A percentile compares a stretch with the other conserved stretches of the same genome.
These are phyloP conservation scores for Sialis fuliginosa DNA, from an alignment of 2,888 invertebrate species.

Conservation along the genomic window DNA sequence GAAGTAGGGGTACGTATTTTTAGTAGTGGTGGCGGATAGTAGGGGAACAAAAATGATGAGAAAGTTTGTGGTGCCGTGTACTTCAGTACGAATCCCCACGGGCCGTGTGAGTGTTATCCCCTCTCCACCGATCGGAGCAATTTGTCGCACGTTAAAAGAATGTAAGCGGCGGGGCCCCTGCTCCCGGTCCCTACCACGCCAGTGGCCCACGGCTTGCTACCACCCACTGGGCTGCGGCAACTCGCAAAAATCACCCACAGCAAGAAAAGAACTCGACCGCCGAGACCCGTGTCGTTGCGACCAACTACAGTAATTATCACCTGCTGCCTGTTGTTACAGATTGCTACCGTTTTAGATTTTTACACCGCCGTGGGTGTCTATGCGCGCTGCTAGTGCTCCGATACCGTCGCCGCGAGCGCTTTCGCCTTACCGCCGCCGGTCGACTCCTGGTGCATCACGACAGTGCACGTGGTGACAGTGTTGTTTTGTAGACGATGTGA, in stretches of 20 bases:
- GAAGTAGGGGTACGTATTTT: conserved; percentile 28
- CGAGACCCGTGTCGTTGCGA: not conserved
- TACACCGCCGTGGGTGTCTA: not conserved
- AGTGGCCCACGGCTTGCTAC: conserved; percentile 31
- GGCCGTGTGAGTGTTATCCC: conserved; percentile 4
- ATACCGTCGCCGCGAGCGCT: not conserved
- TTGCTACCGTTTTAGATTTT: conserved; percentile 3
- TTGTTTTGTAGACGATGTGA: not conserved
- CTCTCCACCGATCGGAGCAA: conserved; percentile 4
- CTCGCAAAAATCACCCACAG: conserved; percentile 27
- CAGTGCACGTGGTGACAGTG: not conserved
- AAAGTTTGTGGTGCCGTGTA: not conserved
- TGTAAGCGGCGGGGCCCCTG: conserved; percentile 6
- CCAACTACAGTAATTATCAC: conserved; percentile 26
- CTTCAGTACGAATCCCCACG: conserved; percentile 15
- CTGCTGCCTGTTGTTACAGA: conserved; percentile 20
- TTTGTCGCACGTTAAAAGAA: conserved; percentile 1
- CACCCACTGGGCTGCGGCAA: conserved; percentile 34
- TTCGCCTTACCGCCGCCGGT: not conserved
- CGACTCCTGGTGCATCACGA: not conserved
- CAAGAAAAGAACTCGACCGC: conserved; percentile 32
- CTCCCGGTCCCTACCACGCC: conserved; percentile 14
- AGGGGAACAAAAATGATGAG: not conserved
- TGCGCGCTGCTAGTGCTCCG: not conserved
- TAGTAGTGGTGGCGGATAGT: conserved; percentile 24